phyloP scores from a whole-genome alignment of 2,113 vertebrate genomes.

The Rana temporaria region DNA sequence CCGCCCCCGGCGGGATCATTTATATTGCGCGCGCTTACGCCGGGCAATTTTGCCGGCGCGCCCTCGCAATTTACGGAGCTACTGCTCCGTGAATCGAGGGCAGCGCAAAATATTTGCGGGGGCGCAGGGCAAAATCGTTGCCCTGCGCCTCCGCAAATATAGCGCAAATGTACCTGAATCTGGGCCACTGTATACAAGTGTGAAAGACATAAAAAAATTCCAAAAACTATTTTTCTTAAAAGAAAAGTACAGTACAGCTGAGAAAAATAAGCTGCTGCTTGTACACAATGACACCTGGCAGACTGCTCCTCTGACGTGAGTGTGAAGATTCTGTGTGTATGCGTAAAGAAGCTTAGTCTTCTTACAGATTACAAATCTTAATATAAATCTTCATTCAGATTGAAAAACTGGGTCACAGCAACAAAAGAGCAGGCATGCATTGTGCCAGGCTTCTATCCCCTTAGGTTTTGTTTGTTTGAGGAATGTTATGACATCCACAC shows the following conservation, averaged over 20 bases:
- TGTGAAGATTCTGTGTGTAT: conserved; percentile 4
- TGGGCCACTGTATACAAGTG: too few species aligned
- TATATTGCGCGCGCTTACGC: too few species aligned
- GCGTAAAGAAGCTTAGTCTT: conserved; percentile 24
- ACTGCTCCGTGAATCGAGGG: too few species aligned
- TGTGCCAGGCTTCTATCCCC: not conserved
- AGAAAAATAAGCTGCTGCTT: not conserved
- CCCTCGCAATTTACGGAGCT: too few species aligned
- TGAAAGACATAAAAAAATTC: too few species aligned
- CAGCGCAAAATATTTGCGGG: too few species aligned
- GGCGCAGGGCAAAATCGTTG: too few species aligned
- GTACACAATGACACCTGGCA: not conserved
- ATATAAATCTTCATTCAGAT: conserved; percentile 56
- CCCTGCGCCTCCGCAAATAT: too few species aligned
- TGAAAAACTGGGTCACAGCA: conserved; percentile 22
- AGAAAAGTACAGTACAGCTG: conserved; percentile 10
- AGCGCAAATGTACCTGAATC: too few species aligned
- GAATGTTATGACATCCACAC: not conserved
- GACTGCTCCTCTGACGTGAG: not conserved
- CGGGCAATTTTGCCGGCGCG: too few species aligned
- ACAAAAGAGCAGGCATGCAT: conserved; percentile 24
- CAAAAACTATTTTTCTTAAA: not conserved
- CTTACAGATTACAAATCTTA: conserved; percentile 54
- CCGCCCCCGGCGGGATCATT: too few species aligned
- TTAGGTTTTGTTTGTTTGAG: not conserved